Conservation (phyloP, 2,797 vertebrate genomes). For the Petrocephalus sullivani region DNA sequence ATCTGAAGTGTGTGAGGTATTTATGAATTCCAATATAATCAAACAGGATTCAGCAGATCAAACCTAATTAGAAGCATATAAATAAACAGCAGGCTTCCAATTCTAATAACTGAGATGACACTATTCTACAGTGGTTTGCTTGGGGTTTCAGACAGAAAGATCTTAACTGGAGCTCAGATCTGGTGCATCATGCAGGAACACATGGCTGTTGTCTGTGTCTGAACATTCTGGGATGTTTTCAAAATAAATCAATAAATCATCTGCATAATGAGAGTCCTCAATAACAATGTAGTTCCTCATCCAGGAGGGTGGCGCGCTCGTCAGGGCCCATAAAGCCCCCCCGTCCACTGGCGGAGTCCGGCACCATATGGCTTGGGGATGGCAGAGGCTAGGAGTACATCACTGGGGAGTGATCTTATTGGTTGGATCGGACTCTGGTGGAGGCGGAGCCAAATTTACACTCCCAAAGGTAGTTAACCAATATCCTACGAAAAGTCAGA, state of each 20-base stretch:
- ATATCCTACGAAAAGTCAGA: background rate
- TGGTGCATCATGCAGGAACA: background rate
- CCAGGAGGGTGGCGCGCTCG: background rate
- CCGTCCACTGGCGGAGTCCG: background rate
- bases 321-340: background rate
- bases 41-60: background rate
- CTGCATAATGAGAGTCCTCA: background rate
- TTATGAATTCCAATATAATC: background rate
- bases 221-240: background rate
- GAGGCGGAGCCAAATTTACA: background rate
- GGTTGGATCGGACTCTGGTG: background rate
- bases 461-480: background rate
- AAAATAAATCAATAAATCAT: background rate
- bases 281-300: background rate
- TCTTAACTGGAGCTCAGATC: background rate
- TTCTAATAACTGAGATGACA: background rate
- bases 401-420: background rate
- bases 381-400: background rate
- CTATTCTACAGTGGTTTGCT: background rate
- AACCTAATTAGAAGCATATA: slow-evolving; percentile 4
- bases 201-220: background rate
- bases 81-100: background rate
- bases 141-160: background rate
- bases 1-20: background rate
- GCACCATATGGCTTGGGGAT: background rate